phyloP scores from a whole-genome alignment of 2,888 invertebrate genomes.

The Diplolepis rosae region DNA sequence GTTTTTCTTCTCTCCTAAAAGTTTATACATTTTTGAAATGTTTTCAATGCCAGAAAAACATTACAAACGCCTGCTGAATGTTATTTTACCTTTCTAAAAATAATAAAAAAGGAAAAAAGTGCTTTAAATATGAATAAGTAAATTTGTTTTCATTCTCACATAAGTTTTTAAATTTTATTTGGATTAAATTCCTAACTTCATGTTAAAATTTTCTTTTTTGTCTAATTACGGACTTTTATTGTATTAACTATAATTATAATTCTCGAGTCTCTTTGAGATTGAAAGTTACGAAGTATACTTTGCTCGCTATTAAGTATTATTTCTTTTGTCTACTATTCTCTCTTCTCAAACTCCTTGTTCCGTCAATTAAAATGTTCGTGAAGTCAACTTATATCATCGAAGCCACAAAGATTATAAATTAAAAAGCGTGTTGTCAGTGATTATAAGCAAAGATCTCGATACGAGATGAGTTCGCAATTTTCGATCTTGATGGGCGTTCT shows the following conservation, averaged over 20 bases:
- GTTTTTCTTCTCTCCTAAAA: too few relatives aligned
- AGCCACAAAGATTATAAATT: neutral
- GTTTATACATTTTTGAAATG: too few relatives aligned
- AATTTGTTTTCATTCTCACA: too few relatives aligned
- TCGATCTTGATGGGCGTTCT: neutral
- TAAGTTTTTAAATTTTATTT: too few relatives aligned
- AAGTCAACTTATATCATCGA: neutral
- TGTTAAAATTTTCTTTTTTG: too few relatives aligned
- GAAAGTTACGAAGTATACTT: conserved; percentile 9
- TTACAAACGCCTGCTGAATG: too few relatives aligned
- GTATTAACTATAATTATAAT: neutral
- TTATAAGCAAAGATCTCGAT: conserved; percentile 23
- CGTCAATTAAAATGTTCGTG: conserved; percentile 26
- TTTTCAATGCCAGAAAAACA: too few relatives aligned
- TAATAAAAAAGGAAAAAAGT: too few relatives aligned
- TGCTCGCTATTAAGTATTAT: conserved; percentile 19
- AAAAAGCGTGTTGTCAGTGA: neutral
- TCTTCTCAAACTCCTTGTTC: conserved; percentile 6
- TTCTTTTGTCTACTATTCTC: conserved; percentile 23
- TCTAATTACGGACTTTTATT: too few relatives aligned
- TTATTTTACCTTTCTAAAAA: too few relatives aligned
- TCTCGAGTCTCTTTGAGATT: neutral
- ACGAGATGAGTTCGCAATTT: neutral
- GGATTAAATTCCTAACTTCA: too few relatives aligned
- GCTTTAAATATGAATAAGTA: too few relatives aligned